A percentile compares a stretch with the other conserved stretches of the same genome.
Conservation (phyloP, 2,797 vertebrate species). For the Acanthurus leucopareius region DNA sequence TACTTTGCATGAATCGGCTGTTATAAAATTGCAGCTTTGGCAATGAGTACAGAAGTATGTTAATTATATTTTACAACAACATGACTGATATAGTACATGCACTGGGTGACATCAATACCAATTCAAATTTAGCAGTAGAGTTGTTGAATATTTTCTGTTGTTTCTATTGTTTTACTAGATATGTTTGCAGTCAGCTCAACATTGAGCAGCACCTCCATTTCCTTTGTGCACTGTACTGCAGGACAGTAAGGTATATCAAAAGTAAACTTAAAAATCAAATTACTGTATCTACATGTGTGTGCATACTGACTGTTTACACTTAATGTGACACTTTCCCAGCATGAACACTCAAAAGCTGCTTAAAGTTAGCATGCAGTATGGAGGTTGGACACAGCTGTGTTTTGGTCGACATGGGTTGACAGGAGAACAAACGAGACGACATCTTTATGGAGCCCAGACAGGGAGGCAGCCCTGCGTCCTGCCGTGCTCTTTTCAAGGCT, state of each 20-base stretch:
- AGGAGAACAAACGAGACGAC: constrained; percentile 45
- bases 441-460: constrained; percentile 53
- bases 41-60: not conserved
- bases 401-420: constrained; percentile 5
- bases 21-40: not conserved
- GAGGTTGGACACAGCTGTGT: constrained; percentile 7
- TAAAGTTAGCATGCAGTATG: not conserved
- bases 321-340: not conserved
- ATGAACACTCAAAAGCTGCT: constrained; percentile 2
- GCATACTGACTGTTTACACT: not conserved
- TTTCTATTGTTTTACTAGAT: not conserved
- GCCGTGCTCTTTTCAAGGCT: constrained; percentile 39
- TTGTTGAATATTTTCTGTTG: not conserved
- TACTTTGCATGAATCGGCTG: not conserved
- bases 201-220: not conserved
- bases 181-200: not conserved
- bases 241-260: not conserved
- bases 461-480: constrained; percentile 61
- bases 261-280: not conserved
- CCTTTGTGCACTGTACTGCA: not conserved
- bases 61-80: not conserved
- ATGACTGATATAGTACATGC: too few relatives aligned
- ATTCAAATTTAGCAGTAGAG: not conserved
- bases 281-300: not conserved
- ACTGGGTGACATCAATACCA: not conserved